Base-by-base conservation (phyloP, 1,140 invertebrate species). In the Onthophagus taurus region DNA sequence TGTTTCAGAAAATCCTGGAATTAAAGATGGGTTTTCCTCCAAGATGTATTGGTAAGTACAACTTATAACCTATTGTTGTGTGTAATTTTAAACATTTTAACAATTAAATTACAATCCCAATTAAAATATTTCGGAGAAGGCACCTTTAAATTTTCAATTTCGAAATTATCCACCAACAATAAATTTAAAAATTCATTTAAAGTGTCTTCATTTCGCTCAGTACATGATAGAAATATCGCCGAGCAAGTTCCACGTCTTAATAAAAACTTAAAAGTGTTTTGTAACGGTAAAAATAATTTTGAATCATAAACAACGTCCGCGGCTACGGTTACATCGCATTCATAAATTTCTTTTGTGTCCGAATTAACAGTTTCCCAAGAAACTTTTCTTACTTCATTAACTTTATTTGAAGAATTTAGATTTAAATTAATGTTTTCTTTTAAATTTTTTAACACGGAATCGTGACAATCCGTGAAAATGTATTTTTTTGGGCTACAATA, bases 291-390 rank as follows among this genome's bases (percentile, higher is more conserved):
- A 57, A 74, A 74, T 19, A 66, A 48, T 30, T 48, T 59, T 8
- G 33, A 51, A 52, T 76, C 72, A 47, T 74, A 76, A 3, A 74
- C 52, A 44, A 76, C 63, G 57, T 75, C 74, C 12, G 73, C 68
- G 18, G 70, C 73, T 45, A 76, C 55, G 34, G 75, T 55, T 24
- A 69, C 19, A 46, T 75, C 71, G 7, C 67, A 59, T 37, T 52
- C 44, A 21, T 43, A 17, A 54, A 30, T 36, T 30, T 54, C 38
- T 46, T 30, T 29, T 31, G 35, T 60, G 59, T 34, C 19, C 57
- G 39, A 41, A 34, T 38, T 45, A 33, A 72, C 63, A 30, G 69
- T 55, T 53, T 71, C 67, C 72, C 74, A 76, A 34, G 59, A 57
- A 17, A 5, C 11, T 13, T 34, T 9, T 11, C 33, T 34, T 17